phyloP scores from a whole-genome alignment of 2,797 vertebrate species.

The Neosalanx taihuensis region DNA sequence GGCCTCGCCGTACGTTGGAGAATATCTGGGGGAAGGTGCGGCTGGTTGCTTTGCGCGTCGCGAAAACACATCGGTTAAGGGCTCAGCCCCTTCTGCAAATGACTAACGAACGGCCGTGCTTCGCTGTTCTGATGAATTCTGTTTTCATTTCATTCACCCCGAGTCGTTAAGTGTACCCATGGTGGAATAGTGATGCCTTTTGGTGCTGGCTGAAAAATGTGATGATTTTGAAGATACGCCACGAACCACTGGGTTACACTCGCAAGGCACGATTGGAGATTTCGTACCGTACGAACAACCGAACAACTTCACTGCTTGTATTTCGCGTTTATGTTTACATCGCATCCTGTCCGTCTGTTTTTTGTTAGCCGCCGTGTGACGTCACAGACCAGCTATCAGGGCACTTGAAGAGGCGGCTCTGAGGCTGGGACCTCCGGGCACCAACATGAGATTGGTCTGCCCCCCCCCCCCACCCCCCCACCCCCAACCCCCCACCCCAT shows the following conservation, averaged over 20 bases:
- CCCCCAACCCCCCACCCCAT: too few species aligned
- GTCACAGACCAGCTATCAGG: slow-evolving; percentile 48
- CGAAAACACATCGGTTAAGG: slow-evolving; percentile 38
- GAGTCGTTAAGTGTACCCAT: background rate
- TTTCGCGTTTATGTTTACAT: too few species aligned
- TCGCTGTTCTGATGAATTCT: slow-evolving; percentile 37
- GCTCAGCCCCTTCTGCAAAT: slow-evolving; percentile 42
- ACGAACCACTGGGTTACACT: too few species aligned
- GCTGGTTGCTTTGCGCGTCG: background rate
- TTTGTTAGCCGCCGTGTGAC: slow-evolving; percentile 32
- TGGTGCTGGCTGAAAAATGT: background rate
- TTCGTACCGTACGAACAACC: background rate
- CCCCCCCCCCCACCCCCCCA: slow-evolving; percentile 1
- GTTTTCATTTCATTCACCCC: background rate
- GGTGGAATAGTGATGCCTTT: background rate
- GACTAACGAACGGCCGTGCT: slow-evolving; percentile 31
- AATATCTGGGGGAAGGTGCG: slow-evolving; percentile 43
- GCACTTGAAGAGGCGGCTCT: slow-evolving; percentile 38
- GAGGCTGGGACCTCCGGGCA: slow-evolving; percentile 46
- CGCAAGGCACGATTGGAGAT: too few species aligned
- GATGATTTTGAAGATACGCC: background rate
- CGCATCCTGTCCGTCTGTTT: slow-evolving; percentile 13
- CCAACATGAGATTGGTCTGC: slow-evolving; percentile 31
- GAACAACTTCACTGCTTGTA: too few species aligned
- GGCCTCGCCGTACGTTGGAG: slow-evolving; percentile 49